Evolutionary conservation across 2,797 vertebrate genomes (phyloP).

Genomic region (Parotocinclus haroldoi): DNA sequence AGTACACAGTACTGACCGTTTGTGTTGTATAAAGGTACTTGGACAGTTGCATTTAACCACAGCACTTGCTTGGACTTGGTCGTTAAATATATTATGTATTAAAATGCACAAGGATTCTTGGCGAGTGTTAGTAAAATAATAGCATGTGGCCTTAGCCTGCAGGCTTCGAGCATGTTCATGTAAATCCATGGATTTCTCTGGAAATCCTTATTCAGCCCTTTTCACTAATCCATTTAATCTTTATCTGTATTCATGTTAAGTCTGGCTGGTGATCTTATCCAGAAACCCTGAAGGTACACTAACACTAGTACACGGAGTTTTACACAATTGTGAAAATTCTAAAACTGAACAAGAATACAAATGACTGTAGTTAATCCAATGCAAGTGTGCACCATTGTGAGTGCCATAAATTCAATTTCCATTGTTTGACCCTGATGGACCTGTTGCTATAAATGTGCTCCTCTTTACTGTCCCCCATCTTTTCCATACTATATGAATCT

Average conservation of each 20-base stretch:
- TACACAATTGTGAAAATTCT: too few species aligned
- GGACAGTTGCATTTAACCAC: slow-evolving; percentile 1
- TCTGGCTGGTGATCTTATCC: neutral
- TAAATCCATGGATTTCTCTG: slow-evolving; percentile 13
- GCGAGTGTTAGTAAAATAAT: slow-evolving; percentile 8
- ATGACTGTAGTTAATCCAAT: too few species aligned
- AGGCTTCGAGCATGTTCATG: slow-evolving; percentile 14
- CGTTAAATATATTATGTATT: neutral
- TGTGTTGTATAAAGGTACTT: neutral
- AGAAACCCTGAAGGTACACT: neutral
- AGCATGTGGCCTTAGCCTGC: slow-evolving; percentile 19
- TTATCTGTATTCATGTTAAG: neutral
- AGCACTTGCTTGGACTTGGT: neutral
- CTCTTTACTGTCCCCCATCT: too few species aligned
- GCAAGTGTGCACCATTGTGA: too few species aligned
- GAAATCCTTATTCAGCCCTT: slow-evolving; percentile 20
- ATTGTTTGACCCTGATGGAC: too few species aligned
- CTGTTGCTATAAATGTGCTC: too few species aligned
- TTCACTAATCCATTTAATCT: slow-evolving; percentile 11
- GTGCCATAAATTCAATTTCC: too few species aligned
- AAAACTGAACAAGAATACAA: too few species aligned
- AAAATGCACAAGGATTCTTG: slow-evolving; percentile 7
- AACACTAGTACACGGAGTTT: too few species aligned
- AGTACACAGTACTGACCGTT: too few species aligned
- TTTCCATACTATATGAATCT: too few species aligned